These are phyloP conservation scores for Platycnemis pennipes DNA, from an alignment of 2,888 invertebrate species.

Conservation along the genomic window DNA sequence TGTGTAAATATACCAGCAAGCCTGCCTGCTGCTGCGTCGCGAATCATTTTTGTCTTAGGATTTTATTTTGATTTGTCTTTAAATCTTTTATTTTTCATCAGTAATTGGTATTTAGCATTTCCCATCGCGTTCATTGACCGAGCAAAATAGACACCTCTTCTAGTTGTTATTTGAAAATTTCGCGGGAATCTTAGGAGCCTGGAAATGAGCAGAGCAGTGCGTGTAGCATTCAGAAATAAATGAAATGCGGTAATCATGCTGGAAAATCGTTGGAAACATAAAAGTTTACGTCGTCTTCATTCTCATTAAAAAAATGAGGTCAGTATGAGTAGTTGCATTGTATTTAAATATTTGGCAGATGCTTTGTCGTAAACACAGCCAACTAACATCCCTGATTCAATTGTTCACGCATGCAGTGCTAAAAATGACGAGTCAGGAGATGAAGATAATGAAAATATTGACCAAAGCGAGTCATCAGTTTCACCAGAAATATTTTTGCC, in stretches of 20 bases:
- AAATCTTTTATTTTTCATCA: too few species aligned
- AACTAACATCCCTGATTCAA: not conserved
- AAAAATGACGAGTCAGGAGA: constrained; percentile 58
- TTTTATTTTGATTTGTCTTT: too few species aligned
- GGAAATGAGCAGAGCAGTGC: not conserved
- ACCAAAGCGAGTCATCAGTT: constrained; percentile 54
- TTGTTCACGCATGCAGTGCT: not conserved
- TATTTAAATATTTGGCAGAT: not conserved
- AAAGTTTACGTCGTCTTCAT: not conserved
- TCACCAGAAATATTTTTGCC: constrained; percentile 60
- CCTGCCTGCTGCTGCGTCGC: too few species aligned
- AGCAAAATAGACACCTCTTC: too few species aligned
- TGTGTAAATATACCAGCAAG: too few species aligned
- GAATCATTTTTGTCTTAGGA: too few species aligned
- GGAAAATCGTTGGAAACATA: not conserved
- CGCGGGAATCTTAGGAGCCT: not conserved
- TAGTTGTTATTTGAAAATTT: not conserved
- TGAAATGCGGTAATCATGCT: constrained; percentile 11
- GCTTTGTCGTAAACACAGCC: not conserved
- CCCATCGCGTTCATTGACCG: too few species aligned
- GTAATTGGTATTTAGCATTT: too few species aligned
- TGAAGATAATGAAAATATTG: constrained; percentile 61
- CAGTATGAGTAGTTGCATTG: not conserved
- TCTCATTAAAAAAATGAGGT: not conserved
- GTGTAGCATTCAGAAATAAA: not conserved